Conservation (phyloP, 2,888 invertebrate genomes). For the Pelosia muscerda region DNA sequence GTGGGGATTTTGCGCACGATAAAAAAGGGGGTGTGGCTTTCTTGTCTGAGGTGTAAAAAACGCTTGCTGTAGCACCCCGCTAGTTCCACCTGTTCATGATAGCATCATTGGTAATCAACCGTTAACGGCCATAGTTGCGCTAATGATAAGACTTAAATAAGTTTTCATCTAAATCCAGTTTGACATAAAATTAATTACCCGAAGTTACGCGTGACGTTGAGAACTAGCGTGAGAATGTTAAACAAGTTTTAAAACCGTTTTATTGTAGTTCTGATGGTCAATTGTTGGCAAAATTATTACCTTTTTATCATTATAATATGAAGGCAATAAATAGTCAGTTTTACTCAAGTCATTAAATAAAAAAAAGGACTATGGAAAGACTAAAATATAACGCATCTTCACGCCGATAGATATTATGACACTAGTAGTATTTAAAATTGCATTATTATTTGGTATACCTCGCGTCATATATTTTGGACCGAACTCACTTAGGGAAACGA, state of each 20-base stretch:
- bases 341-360: not conserved
- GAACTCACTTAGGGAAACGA: too few species aligned
- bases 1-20: too few species aligned
- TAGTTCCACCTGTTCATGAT: not conserved
- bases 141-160: not conserved
- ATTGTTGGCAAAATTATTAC: not conserved
- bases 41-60: too few species aligned
- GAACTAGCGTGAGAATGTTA: not conserved
- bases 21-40: too few species aligned
- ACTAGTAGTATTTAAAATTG: too few species aligned
- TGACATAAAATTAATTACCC: not conserved
- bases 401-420: too few species aligned
- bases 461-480: too few species aligned
- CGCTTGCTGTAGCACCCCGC: not conserved
- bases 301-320: not conserved
- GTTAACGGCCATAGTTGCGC: too few species aligned
- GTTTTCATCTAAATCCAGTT: slow-evolving; percentile 1
- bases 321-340: not conserved
- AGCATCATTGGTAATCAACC: not conserved
- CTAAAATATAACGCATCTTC: too few species aligned
- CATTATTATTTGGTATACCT: too few species aligned
- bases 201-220: not conserved
- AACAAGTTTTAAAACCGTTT: not conserved
- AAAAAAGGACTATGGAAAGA: too few species aligned
- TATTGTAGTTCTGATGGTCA: slow-evolving; percentile 2